Evolutionary conservation across 2,888 invertebrate species (phyloP).

Genomic region (Microplitis deprimator): DNA sequence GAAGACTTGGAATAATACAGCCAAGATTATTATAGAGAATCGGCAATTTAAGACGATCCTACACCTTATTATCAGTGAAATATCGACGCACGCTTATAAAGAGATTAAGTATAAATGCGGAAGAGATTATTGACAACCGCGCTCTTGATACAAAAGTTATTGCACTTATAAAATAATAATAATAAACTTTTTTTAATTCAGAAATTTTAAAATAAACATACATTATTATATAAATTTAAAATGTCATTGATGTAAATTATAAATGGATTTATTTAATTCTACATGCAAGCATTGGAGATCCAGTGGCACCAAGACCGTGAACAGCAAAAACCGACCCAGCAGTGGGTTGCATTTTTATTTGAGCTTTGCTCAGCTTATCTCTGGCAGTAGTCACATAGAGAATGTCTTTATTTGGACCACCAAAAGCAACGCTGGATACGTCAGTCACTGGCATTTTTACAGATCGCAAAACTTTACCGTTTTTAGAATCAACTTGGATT

Average conservation of each 20-base stretch:
- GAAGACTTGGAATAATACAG: too few relatives aligned
- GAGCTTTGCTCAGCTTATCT: slow-evolving; percentile 66
- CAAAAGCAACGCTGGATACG: slow-evolving; percentile 81
- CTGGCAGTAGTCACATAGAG: slow-evolving; percentile 79
- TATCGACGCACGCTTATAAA: neutral
- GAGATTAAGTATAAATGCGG: neutral
- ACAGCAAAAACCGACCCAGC: slow-evolving; percentile 73
- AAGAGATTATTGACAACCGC: neutral
- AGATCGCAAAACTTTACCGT: slow-evolving; percentile 74
- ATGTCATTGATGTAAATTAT: neutral
- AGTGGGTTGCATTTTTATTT: slow-evolving; percentile 68
- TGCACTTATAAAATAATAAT: neutral
- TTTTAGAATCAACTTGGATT: slow-evolving; percentile 75
- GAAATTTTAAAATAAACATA: neutral
- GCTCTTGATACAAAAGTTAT: neutral
- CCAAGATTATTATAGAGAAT: too few relatives aligned
- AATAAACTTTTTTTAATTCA: neutral
- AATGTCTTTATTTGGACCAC: slow-evolving; percentile 77
- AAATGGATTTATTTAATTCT: slow-evolving; percentile 25
- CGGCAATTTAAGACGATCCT: too few relatives aligned
- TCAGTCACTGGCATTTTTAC: slow-evolving; percentile 76
- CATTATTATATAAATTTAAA: neutral
- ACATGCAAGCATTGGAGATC: slow-evolving; percentile 51
- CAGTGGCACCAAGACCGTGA: slow-evolving; percentile 66
- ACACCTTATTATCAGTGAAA: too few relatives aligned